Evolutionary conservation across 2,888 invertebrate species (phyloP), one percentile per base, ranked within the genome.

Genomic region (Carterocephalus palaemon): DNA sequence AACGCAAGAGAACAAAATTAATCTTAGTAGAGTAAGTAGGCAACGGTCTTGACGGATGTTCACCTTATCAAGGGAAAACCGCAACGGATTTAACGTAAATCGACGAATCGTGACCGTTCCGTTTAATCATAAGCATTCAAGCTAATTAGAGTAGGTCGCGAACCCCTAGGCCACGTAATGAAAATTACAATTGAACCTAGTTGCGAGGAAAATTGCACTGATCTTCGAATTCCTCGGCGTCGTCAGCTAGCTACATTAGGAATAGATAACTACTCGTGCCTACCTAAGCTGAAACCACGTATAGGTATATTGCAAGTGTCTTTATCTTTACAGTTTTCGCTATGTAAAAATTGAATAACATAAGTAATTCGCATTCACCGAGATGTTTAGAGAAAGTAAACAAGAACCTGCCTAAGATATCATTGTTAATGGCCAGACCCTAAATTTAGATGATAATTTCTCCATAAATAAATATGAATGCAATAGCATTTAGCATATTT

Each of bases 141-240:
- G 77, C 73, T 84, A 86, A 86, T 86, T 85, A 85, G 79, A 84
- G 72, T 81, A 78, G 82, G 80, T 81, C 78, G 77, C 75, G 78
- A 82, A 79, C 80, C 79, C 67, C 60, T 68, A 75, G 66, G 77
- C 78, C 71, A 73, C 59, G 75, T 84, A 83, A 84, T 82, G 82
- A 83, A 85, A 85, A 80, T 83, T 70, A 78, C 79, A 77, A 80
- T 75, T 75, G 76, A 78, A 78, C 72, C 73, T 74, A 70, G 73
- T 77, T 75, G 70, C 67, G 49, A 56, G 67, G 75, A 75, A 83
- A 83, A 85, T 83, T 84, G 73, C 75, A 71, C 76, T 70, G 36
- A 31, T 31, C 36, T 15, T 15, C 16, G 16, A 20, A 32, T 42
- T 42, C 34, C 42, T 20, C 17, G 33, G 5, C 23, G n/a, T 34